Evolutionary conservation across 2,888 invertebrate genomes (phyloP).

Genomic region (Eilema depressum): DNA sequence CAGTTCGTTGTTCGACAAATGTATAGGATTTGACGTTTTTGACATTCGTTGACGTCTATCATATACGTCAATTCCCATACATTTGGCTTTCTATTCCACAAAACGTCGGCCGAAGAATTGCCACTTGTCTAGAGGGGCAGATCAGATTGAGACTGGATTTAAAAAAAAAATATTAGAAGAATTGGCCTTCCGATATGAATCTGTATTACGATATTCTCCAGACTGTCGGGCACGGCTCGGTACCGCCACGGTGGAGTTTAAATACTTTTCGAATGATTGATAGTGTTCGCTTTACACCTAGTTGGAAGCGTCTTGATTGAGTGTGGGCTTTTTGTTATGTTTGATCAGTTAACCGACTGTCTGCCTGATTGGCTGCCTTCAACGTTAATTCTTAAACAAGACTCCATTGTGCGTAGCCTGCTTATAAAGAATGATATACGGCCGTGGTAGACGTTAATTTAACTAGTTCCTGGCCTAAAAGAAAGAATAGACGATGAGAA

Average conservation of each 20-base stretch:
- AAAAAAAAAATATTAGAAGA: too few species aligned
- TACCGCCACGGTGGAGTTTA: slow-evolving; percentile 52
- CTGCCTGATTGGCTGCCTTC: slow-evolving; percentile 79
- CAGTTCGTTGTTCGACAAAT: too few species aligned
- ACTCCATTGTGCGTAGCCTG: slow-evolving; percentile 69
- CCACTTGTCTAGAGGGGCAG: too few species aligned
- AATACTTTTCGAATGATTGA: slow-evolving; percentile 70
- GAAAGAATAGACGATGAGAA: background rate
- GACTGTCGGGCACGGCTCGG: slow-evolving; percentile 26
- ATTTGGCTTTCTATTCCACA: too few species aligned
- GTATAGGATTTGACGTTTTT: too few species aligned
- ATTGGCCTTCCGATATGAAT: background rate
- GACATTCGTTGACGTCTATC: too few species aligned
- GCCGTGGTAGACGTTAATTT: background rate
- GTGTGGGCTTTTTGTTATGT: slow-evolving; percentile 83
- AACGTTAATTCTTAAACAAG: slow-evolving; percentile 81
- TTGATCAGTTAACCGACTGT: slow-evolving; percentile 83
- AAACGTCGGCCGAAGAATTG: too few species aligned
- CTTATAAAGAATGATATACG: slow-evolving; percentile 38
- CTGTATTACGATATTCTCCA: background rate
- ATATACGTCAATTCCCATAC: too few species aligned
- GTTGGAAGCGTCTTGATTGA: slow-evolving; percentile 81
- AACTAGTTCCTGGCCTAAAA: background rate
- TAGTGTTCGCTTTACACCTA: slow-evolving; percentile 82
- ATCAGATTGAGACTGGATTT: too few species aligned